phyloP scores from a whole-genome alignment of 1,140 invertebrate genomes.

The Trichomalopsis sarcophagae region DNA sequence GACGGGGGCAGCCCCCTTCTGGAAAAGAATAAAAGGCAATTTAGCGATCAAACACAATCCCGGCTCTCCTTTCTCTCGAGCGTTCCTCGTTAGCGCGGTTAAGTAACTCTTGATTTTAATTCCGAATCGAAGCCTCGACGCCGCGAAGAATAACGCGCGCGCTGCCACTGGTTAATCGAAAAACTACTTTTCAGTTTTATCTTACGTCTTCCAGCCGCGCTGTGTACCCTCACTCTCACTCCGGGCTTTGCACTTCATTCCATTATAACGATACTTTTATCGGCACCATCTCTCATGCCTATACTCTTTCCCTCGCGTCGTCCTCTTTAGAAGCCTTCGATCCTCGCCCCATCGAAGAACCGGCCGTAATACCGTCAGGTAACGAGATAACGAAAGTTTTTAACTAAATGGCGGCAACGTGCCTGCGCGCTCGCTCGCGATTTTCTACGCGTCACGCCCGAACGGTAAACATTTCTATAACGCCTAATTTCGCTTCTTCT shows the following conservation, averaged over 20 bases:
- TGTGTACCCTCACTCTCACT: conserved; percentile 2
- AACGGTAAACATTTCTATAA: conserved; percentile 41
- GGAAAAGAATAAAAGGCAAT: conserved; percentile 49
- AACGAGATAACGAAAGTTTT: conserved; percentile 49
- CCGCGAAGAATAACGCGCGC: neutral
- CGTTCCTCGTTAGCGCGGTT: conserved; percentile 18
- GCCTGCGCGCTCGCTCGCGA: neutral
- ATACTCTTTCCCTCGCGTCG: neutral
- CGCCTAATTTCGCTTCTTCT: neutral
- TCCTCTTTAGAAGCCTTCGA: neutral
- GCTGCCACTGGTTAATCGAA: conserved; percentile 21
- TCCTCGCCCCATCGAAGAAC: neutral
- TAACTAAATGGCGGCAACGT: conserved; percentile 39
- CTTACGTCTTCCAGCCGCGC: conserved; percentile 17
- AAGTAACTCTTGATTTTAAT: conserved; percentile 33
- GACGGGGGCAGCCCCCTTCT: neutral
- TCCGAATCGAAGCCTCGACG: conserved; percentile 5
- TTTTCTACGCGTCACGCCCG: conserved; percentile 22
- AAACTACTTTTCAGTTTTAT: conserved; percentile 48
- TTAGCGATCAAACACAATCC: conserved; percentile 45
- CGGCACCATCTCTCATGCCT: conserved; percentile 32
- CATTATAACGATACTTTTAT: conserved; percentile 44
- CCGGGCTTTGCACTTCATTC: conserved; percentile 7
- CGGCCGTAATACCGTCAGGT: neutral
- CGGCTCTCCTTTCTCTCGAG: neutral